Evolutionary conservation across 2,113 vertebrate species (phyloP).

Genomic region (Antechinus stuartii): DNA sequence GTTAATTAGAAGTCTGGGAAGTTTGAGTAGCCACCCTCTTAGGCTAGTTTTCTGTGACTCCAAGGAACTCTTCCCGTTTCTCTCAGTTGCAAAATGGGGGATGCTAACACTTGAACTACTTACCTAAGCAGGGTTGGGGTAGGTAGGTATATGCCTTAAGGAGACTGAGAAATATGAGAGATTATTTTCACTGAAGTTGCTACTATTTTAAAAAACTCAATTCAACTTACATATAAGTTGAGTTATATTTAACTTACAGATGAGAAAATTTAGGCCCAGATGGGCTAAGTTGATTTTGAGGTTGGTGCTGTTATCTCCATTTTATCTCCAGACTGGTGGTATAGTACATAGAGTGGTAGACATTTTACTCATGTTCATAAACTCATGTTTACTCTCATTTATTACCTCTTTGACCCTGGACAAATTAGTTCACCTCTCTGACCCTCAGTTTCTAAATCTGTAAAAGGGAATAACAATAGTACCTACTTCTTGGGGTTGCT

Average conservation of each 20-base stretch:
- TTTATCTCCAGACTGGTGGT: background rate
- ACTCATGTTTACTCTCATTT: background rate
- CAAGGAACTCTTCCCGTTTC: background rate
- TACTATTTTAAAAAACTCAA: background rate
- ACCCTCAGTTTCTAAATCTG: background rate
- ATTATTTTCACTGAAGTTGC: background rate
- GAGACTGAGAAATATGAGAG: background rate
- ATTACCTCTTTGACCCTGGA: background rate
- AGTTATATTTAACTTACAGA: background rate
- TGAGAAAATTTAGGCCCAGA: background rate
- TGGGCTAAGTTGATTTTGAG: background rate
- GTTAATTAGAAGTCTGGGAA: slow-evolving; percentile 64
- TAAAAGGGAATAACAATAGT: background rate
- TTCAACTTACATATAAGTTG: too few species aligned
- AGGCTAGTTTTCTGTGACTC: background rate
- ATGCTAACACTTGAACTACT: background rate
- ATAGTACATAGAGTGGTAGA: background rate
- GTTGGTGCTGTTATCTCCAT: background rate
- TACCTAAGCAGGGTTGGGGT: background rate
- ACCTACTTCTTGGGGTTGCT: background rate
- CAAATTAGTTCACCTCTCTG: background rate
- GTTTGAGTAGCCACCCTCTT: slow-evolving; percentile 58
- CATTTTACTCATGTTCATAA: background rate
- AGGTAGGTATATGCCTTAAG: background rate
- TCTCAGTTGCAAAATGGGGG: background rate